phyloP scores from a whole-genome alignment of 1,140 invertebrate genomes.

The Neotoxoptera formosana region DNA sequence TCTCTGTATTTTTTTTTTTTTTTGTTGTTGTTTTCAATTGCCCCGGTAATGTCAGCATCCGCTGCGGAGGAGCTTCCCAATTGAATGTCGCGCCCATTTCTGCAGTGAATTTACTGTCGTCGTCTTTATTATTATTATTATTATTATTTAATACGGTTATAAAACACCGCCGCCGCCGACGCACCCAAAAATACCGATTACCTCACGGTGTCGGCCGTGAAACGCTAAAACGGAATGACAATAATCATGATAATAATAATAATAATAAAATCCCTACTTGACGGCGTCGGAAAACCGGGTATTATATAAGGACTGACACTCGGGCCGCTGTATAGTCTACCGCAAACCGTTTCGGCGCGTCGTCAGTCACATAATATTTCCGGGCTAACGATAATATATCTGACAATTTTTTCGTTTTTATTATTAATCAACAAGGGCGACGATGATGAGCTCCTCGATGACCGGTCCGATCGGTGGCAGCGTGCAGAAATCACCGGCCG shows the following conservation, averaged over 20 bases:
- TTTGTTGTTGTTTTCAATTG: constrained; percentile 26
- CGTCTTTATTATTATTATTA: background rate
- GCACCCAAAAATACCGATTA: constrained; percentile 19
- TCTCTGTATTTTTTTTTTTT: background rate
- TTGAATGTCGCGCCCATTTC: constrained; percentile 38
- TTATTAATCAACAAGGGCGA: background rate
- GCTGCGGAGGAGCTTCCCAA: background rate
- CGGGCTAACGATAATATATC: background rate
- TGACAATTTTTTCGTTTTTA: background rate
- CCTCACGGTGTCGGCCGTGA: background rate
- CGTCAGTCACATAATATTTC: background rate
- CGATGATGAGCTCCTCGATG: background rate
- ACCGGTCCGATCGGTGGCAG: background rate
- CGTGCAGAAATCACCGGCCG: background rate
- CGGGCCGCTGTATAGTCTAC: background rate
- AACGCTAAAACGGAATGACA: background rate
- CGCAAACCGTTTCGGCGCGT: background rate
- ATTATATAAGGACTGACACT: background rate
- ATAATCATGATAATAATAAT: background rate
- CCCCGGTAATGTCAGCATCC: constrained; percentile 20
- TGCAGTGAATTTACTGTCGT: background rate
- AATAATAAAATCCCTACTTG: background rate
- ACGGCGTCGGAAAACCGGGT: background rate
- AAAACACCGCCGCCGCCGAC: background rate
- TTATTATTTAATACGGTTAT: constrained; percentile 11